Base-by-base conservation (phyloP, 2,888 invertebrate species). In the Cantharis rufa region DNA sequence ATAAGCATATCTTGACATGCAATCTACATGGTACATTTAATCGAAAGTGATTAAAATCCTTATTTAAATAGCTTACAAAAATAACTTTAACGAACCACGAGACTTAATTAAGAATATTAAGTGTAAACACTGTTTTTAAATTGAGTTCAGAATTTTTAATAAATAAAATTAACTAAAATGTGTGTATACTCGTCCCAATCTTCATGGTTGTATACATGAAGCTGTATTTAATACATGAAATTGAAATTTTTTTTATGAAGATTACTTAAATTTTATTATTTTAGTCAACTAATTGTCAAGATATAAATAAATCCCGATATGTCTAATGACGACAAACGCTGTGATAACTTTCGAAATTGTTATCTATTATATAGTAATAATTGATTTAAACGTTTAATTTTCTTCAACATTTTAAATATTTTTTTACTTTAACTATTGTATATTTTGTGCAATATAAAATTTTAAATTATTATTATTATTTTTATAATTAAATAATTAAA, bases 1-100 rank as follows among this genome's bases (percentile, higher is more conserved):
- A 72, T 75, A 78, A 72, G 78, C 80, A 69, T 78, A 82, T 82
- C 82, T 82, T 81, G 81, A 82, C 82, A 79, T 80, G 81, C 79
- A 82, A 82, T 82, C 82, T 81, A 78, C 72, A 72, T 69, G 69
- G 69, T 62, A 72, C 69, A 72, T 76, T 76, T 69, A 72, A 76
- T 72, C 66, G 75, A 75, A 70, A 71, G 71, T 75, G 75, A 75
- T 75, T 75, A 75, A 76, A 76, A 76, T 69, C 62, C 71, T 62
- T 73, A 77, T 74, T 76, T 77, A 66, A 76, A 72, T 68, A 72
- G 70, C 72, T 76, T 76, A 69, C 69, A 69, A 76, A 75, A 71
- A 71, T 68, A 24, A 72, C 16, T 72, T 71, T 62, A 72, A 68
- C 72, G 62, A 69, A 76, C 63, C 72, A 72, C 48, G 16, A 69